phyloP scores from a whole-genome alignment of 2,113 vertebrate species.

The Fulica atra region DNA sequence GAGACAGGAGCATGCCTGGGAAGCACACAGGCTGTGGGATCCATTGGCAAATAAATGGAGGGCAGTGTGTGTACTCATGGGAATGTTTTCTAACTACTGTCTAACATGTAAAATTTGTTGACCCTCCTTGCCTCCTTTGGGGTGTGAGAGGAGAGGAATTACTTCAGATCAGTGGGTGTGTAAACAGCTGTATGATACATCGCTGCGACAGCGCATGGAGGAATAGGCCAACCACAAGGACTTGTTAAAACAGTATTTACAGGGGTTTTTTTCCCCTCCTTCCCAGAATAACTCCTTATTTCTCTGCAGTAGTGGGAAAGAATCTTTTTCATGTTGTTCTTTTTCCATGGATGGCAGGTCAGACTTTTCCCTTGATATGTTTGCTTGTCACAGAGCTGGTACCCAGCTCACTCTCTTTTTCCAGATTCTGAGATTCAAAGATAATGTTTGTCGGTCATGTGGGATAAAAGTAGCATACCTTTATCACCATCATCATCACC shows the following conservation, averaged over 20 bases:
- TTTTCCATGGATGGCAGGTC: not conserved
- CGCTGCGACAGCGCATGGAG: not conserved
- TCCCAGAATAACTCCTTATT: not conserved
- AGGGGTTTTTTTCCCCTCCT: not conserved
- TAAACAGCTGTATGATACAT: slow-evolving; percentile 4
- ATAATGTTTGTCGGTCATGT: not conserved
- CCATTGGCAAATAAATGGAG: not conserved
- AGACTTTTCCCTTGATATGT: slow-evolving; percentile 11
- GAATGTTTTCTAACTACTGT: not conserved
- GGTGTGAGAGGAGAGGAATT: not conserved
- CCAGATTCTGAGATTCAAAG: not conserved
- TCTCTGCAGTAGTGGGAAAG: not conserved
- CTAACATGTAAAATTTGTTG: not conserved
- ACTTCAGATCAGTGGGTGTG: slow-evolving; percentile 7
- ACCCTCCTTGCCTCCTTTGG: not conserved
- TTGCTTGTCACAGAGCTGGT: not conserved
- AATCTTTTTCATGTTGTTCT: not conserved
- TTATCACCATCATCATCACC: slow-evolving; percentile 36
- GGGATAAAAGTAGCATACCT: slow-evolving; percentile 18
- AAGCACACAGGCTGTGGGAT: not conserved
- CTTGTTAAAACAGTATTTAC: slow-evolving; percentile 26
- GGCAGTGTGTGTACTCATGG: not conserved
- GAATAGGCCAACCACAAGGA: not conserved
- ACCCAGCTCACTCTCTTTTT: not conserved
- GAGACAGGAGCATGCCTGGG: not conserved